Conservation (phyloP, 2,888 invertebrate species). For the Tinea pellionella region DNA sequence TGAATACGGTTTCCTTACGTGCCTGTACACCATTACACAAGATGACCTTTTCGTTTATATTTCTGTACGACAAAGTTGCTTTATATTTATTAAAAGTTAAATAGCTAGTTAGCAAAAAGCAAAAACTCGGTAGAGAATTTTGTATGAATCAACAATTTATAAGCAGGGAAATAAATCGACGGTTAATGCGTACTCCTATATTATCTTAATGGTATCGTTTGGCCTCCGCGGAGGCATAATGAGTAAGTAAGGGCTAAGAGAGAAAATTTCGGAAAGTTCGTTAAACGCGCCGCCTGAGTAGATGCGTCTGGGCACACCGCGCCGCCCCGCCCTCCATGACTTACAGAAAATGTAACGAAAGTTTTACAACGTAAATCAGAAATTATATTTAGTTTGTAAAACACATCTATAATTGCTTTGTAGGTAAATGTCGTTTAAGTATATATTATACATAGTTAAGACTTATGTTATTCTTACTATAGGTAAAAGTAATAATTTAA, state of each 20-base stretch:
- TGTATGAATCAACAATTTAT: conserved; percentile 10
- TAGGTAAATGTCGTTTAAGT: no score
- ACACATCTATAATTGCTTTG: not conserved
- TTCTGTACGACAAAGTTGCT: not conserved
- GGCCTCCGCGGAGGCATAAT: conserved; percentile 12
- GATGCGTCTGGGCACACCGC: conserved; percentile 12
- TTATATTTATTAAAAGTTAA: not conserved
- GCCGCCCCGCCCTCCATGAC: not conserved
- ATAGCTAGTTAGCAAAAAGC: not conserved
- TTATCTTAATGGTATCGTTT: conserved; percentile 15
- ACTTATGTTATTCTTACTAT: not conserved
- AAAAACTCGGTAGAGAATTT: not conserved
- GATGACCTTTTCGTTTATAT: not conserved
- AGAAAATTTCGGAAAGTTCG: conserved; percentile 16
- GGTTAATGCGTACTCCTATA: conserved; percentile 13
- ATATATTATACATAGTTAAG: not conserved
- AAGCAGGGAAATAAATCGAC: conserved; percentile 11
- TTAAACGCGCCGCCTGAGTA: conserved; percentile 17
- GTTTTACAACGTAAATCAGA: not conserved
- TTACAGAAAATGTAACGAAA: conserved; percentile 1
- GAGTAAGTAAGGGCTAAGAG: conserved; percentile 9
- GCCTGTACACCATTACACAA: not conserved
- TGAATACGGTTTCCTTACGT: not conserved
- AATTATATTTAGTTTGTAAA: not conserved
- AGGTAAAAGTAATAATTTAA: not conserved